phyloP scores from a whole-genome alignment of 2,113 vertebrate genomes.

The Chiloscyllium plagiosum region DNA sequence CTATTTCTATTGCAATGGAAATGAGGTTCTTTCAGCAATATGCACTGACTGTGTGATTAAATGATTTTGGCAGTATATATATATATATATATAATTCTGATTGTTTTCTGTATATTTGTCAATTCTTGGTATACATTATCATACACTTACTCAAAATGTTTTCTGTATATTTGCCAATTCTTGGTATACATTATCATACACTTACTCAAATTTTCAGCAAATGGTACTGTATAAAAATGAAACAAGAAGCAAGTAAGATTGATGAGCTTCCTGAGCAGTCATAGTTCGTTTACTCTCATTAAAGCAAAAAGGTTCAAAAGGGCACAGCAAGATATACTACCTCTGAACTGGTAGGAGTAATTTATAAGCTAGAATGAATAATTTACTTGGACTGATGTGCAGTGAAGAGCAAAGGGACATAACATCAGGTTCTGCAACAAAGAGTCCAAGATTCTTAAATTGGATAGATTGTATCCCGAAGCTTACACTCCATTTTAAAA shows the following conservation, averaged over 20 bases:
- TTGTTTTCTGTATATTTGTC: background rate
- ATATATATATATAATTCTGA: background rate
- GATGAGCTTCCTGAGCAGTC: background rate
- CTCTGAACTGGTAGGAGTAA: background rate
- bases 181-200: background rate
- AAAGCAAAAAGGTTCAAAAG: conserved; percentile 18
- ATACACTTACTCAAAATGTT: no score
- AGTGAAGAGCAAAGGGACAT: background rate
- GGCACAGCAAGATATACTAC: background rate
- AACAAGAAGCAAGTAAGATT: background rate
- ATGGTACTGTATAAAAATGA: background rate
- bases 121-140: background rate
- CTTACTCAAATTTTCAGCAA: background rate
- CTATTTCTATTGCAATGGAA: background rate
- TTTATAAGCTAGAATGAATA: conserved; percentile 15
- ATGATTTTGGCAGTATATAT: background rate
- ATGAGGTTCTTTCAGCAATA: background rate
- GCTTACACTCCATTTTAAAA: background rate
- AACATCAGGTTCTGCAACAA: background rate
- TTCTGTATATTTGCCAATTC: no score
- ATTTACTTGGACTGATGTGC: background rate
- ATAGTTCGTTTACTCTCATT: background rate
- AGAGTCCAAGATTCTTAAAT: background rate
- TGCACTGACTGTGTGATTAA: background rate
- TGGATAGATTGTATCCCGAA: background rate